Base-by-base conservation (phyloP, 2,113 vertebrate species). In the Planiliza haematocheilus region DNA sequence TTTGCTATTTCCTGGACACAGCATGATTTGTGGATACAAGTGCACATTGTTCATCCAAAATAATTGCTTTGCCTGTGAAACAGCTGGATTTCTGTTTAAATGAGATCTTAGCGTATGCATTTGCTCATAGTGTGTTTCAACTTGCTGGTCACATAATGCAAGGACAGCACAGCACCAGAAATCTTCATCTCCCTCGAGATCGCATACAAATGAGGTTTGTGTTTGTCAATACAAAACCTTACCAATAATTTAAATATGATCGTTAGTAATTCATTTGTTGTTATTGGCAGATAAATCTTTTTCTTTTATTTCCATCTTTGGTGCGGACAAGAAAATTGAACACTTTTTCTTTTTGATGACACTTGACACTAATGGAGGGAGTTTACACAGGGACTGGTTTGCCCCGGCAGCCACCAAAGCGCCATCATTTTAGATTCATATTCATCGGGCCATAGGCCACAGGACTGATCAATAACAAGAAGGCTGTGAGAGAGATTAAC, bases 401-500 rank as follows among this genome's bases (percentile, higher is more conserved):
- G 43, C 62, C 68, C 56, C 65, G 63, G 51, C 73, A 58, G 38
- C 69, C 14, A 43, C 4, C 34, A 30, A 30, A 49, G 36, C 14
- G 51, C 43, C 34, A 49, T 79, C 37, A 62, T 68, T 82, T 77
- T 38, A 67, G 42, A 59, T 75, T 71, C 49, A 50, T 60, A 69
- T 72, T 82, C 62, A 53, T 9, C 21, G 41, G 43, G 60, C 61
- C 17, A 61, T 7, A 55, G 36, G 65, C 41, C 5, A 1, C 37
- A 0, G 56, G 18, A 16, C 11, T 55, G 70, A 82, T 87, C 77
- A 21, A 89, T 85, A 82, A 39, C 53, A 18, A 43, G 41, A 53
- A 61, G 61, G 65, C 17, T 82, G 51, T 39, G 62, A 62, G 57
- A 64, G 56, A 80, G 41, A 80, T 48, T 42, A 64, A 57, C 48